These are phyloP conservation scores for Achroia grisella DNA, from an alignment of 1,140 invertebrate species.

Conservation along the genomic window DNA sequence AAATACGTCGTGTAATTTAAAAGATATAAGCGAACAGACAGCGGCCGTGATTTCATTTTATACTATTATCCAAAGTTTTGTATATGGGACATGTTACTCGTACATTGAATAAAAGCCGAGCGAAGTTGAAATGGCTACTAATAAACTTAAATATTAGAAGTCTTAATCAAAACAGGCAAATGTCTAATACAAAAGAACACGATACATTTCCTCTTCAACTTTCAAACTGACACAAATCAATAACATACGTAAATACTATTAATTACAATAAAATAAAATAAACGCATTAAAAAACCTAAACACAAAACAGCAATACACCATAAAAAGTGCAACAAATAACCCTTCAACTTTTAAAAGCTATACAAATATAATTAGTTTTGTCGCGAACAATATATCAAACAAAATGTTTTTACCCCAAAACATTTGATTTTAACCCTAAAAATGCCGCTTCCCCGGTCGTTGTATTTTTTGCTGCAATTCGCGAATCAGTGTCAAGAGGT, in stretches of 20 bases:
- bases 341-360: constrained; percentile 32
- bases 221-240: constrained; percentile 17
- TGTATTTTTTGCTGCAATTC: constrained; percentile 47
- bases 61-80: too few species aligned
- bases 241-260: constrained; percentile 14
- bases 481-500: constrained; percentile 48
- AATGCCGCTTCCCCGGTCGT: too few species aligned
- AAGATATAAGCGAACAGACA: too few species aligned
- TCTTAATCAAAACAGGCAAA: too few species aligned
- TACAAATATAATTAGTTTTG: constrained; percentile 68
- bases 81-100: too few species aligned
- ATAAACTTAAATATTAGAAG: too few species aligned
- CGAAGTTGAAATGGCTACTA: too few species aligned
- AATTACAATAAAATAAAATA: constrained; percentile 3
- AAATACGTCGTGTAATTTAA: too few species aligned
- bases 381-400: constrained; percentile 40
- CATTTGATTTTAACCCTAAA: constrained; percentile 51
- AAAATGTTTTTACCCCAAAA: constrained; percentile 52
- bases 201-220: background rate
- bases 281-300: constrained; percentile 17
- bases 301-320: constrained; percentile 17
- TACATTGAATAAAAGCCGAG: too few species aligned
- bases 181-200: too few species aligned
- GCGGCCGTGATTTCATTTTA: too few species aligned
- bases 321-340: constrained; percentile 39